Percentiles rank a stretch among this genome's conserved stretches.
Conservation (phyloP, 2,888 invertebrate species). For the Tenthredo mesomela region DNA sequence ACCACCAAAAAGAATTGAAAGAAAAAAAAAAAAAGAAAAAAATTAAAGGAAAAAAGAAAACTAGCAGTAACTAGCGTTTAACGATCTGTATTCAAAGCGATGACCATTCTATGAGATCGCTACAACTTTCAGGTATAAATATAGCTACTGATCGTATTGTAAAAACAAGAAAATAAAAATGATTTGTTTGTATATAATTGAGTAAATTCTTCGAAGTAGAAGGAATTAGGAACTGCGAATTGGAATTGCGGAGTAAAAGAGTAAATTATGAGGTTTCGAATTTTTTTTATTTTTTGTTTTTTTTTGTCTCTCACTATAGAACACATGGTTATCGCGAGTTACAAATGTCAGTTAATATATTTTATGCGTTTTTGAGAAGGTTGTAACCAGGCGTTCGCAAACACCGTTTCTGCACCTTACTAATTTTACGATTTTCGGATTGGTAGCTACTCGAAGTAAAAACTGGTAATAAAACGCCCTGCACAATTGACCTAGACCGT, state of each 20-base stretch:
- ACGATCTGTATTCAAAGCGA: slow-evolving; percentile 27
- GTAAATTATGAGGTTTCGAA: background rate
- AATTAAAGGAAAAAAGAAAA: background rate
- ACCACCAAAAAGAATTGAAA: background rate
- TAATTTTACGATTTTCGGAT: background rate
- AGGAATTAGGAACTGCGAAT: background rate
- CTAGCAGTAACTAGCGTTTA: slow-evolving; percentile 3
- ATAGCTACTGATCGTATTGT: background rate
- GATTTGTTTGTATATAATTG: background rate
- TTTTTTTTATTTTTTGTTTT: background rate
- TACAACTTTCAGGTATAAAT: background rate
- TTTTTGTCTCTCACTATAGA: background rate
- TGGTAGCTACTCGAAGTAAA: slow-evolving; percentile 12
- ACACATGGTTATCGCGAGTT: slow-evolving; percentile 24
- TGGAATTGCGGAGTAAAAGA: background rate
- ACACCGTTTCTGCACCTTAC: slow-evolving; percentile 19
- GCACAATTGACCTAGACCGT: background rate
- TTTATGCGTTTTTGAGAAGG: slow-evolving; percentile 51
- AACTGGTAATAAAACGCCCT: slow-evolving; percentile 38
- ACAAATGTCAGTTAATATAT: slow-evolving; percentile 5
- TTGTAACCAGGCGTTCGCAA: slow-evolving; percentile 26
- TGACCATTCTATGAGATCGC: background rate
- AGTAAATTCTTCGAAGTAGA: background rate
- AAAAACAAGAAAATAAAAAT: background rate
- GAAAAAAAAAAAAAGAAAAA: background rate